These are phyloP conservation scores for Ctenopoma multispine DNA, from an alignment of 2,797 vertebrate species.

Conservation along the genomic window DNA sequence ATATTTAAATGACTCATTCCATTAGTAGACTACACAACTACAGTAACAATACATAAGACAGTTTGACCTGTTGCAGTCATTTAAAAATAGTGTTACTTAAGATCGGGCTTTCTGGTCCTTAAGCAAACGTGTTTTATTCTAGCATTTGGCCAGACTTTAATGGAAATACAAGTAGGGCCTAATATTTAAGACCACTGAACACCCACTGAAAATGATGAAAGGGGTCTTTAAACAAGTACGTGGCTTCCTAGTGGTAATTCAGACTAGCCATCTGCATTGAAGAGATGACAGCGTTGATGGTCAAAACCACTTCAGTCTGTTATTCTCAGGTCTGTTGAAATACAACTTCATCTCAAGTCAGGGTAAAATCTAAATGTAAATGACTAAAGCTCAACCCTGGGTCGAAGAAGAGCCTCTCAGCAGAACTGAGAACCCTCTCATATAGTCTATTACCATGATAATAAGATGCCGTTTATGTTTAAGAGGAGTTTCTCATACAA, in stretches of 20 bases:
- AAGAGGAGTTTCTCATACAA: conserved; percentile 36
- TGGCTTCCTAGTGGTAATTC: conserved; percentile 37
- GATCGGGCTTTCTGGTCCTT: conserved; percentile 44
- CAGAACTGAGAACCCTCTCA: conserved; percentile 33
- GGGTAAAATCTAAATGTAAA: conserved; percentile 74
- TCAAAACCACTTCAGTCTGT: conserved; percentile 51
- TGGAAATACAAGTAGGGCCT: conserved; percentile 58
- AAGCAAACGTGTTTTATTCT: conserved; percentile 66
- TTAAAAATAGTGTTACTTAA: conserved; percentile 41
- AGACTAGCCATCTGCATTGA: conserved; percentile 50
- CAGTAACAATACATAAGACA: conserved; percentile 27
- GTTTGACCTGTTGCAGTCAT: conserved; percentile 35
- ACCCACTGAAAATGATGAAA: conserved; percentile 51
- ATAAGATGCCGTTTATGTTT: conserved; percentile 56
- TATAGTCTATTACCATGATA: conserved; percentile 55
- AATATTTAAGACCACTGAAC: conserved; percentile 47
- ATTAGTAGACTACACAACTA: conserved; percentile 44
- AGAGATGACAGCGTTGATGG: conserved; percentile 46
- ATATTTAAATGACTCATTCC: conserved; percentile 47
- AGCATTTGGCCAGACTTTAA: conserved; percentile 44
- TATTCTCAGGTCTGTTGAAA: conserved; percentile 46
- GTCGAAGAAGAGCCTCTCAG: conserved; percentile 56
- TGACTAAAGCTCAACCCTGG: conserved; percentile 40
- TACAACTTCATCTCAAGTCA: conserved; percentile 42
- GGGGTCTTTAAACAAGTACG: conserved; percentile 51